Percentiles rank a stretch among this genome's conserved stretches.
Conservation (phyloP, 2,113 vertebrate species). For the Anoura caudifer region DNA sequence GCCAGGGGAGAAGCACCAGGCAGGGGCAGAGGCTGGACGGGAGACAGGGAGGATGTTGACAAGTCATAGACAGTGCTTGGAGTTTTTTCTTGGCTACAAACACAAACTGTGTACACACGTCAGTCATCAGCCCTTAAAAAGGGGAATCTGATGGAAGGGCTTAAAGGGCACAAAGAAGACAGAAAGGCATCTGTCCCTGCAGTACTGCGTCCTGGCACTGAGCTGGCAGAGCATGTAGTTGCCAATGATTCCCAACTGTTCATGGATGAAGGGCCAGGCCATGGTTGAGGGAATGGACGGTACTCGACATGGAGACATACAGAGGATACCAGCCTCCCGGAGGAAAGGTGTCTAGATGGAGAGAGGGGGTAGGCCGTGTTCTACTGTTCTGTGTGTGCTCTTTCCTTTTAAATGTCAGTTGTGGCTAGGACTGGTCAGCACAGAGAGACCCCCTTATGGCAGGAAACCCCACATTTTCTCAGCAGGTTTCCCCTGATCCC, state of each 20-base stretch:
- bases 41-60: constrained; percentile 53
- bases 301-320: background rate
- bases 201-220: no score
- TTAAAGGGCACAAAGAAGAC: background rate
- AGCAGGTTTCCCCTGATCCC: background rate
- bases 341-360: background rate
- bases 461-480: background rate
- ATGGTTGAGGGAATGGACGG: constrained; percentile 46
- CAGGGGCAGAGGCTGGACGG: constrained; percentile 20
- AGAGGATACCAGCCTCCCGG: background rate
- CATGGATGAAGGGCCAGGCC: constrained; percentile 58
- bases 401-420: background rate
- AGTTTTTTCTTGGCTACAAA: constrained; percentile 64
- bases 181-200: background rate
- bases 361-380: accelerated
- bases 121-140: constrained; percentile 52
- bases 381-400: no score
- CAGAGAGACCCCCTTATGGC: background rate
- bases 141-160: background rate
- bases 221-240: accelerated
- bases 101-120: constrained; percentile 70
- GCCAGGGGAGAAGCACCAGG: constrained; percentile 26
- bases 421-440: background rate
- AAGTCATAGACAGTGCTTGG: constrained; percentile 52
- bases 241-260: background rate